Evolutionary conservation across 2,113 vertebrate species (phyloP), one percentile per base, ranked within the genome.

Genomic region (Telmatochromis bifrenatus): DNA sequence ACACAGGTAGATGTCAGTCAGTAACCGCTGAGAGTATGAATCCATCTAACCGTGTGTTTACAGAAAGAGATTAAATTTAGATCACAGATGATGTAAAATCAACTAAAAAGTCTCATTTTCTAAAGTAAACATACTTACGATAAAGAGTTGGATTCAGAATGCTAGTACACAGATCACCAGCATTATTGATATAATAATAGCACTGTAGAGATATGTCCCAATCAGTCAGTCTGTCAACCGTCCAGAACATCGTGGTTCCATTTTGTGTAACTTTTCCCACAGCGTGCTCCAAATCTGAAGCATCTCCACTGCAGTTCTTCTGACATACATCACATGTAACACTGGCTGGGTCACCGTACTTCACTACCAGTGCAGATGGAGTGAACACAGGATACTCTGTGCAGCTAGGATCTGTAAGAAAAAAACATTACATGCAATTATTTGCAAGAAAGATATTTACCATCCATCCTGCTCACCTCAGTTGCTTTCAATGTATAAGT

Each of bases 261-360:
- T 15, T 81, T 6, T 0, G 0, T 8, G 1, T 0, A 6, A 0
- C 0, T 0, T 4, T 2, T 26, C 86, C 86, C 6, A 15, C 5
- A 37, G 51, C 1, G 6, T 1, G 1, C n/a, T 80, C 86, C 0
- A 87, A 47, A 42, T 1, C 6, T 4, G 1, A 14, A 5, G 0
- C 0, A 1, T 2, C 4, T 3, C 0, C 7, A 2, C 5, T 12
- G 47, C 54, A 77, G 19, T 9, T 0, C 37, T 10, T 37, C 21
- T 62, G 5, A 31, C 85, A 87, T 6, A 1, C 7, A 31, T 0
- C 55, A 87, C 85, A 87, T 26, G 54, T 79, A 28, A 31, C 92
- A 5, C 19, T 65, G 70, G 75, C 3, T 13, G 83, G 13, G 37
- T 87, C 90, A 10, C 89, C 91, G 4, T 79, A 42, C 79, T 47